Base-by-base conservation (phyloP, 2,888 invertebrate genomes). In the Odontothrips loti region DNA sequence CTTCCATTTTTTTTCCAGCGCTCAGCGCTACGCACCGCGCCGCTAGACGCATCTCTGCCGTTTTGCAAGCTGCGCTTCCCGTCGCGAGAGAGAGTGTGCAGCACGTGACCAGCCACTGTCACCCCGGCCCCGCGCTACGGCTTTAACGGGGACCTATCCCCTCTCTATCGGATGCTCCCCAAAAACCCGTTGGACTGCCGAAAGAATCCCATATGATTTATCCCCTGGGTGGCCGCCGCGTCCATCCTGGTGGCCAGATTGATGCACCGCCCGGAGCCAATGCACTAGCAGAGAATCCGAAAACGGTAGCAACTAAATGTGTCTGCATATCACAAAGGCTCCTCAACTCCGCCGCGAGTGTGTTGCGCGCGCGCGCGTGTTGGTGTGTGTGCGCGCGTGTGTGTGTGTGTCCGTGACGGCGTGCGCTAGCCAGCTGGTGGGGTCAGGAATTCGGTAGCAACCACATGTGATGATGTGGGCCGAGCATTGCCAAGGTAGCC, bases 361-460 rank as follows among this genome's bases (percentile, higher is more conserved):
- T 1, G 58, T 58, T 17, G 58, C 0, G 58, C 58, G 58, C 17
- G 58, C 15, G 58, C n/a, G 58, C n/a, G 58, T 58, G 58, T 51
- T 12, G 12, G 51, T 58, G 58, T 12, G 58, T 58, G 58, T 58
- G 58, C 15, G 58, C 2, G 58, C 2, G 58, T 15, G 58, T 15
- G 58, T 58, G 58, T 17, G 58, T 12, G 58, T 58, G 58, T 58
- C 58, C 58, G 58, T 58, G 58, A 17, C 58, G 58, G 58, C 58
- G 17, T 15, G 58, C 58, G 68, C 27, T 75, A 27, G 68, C 68
- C 68, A 75, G 68, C 68, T 75, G 68, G 68, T 75, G 23, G 68
- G 68, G 68, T 75, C 68, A 75, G 68, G 68, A 75, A 75, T 75
- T 75, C 68, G 68, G 68, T 75, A 75, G 68, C 68, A 58, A 58